Evolutionary conservation across 2,888 invertebrate species (phyloP).

Genomic region (Amiota mariae): DNA sequence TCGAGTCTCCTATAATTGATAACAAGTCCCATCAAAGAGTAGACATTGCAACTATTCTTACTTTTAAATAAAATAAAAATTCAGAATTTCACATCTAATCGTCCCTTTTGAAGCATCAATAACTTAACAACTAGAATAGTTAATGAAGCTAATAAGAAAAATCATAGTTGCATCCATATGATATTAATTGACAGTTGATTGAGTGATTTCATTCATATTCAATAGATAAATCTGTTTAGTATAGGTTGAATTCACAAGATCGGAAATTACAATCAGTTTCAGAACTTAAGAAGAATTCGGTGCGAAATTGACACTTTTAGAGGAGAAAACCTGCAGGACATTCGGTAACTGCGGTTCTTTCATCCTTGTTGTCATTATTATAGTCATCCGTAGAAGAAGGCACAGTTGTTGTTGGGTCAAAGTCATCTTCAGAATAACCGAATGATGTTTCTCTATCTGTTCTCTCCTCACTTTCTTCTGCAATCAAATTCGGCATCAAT

Average conservation of each 20-base stretch:
- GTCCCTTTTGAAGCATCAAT: neutral
- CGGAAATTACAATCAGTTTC: slow-evolving; percentile 36
- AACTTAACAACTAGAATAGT: slow-evolving; percentile 32
- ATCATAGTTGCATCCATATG: neutral
- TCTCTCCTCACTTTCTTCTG: neutral
- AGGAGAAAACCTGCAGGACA: slow-evolving; percentile 54
- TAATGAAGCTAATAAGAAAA: neutral
- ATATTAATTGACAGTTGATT: slow-evolving; percentile 24
- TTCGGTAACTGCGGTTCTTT: neutral
- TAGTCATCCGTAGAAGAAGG: too few species aligned
- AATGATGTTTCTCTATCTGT: neutral
- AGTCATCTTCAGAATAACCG: neutral
- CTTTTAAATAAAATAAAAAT: too few species aligned
- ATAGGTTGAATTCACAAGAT: slow-evolving; percentile 42
- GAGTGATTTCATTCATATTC: slow-evolving; percentile 1
- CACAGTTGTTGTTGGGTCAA: too few species aligned
- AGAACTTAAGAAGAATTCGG: slow-evolving; percentile 54
- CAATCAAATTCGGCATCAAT: neutral
- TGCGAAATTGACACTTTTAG: slow-evolving; percentile 58
- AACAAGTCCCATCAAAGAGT: too few species aligned
- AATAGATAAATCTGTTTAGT: neutral
- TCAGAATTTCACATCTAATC: slow-evolving; percentile 37
- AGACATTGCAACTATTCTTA: too few species aligned
- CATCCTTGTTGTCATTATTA: neutral
- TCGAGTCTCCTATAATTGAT: too few species aligned